Evolutionary conservation across 1,140 invertebrate genomes (phyloP), one percentile per base, ranked within the genome.

Genomic region (Zeugodacus cucurbitae): DNA sequence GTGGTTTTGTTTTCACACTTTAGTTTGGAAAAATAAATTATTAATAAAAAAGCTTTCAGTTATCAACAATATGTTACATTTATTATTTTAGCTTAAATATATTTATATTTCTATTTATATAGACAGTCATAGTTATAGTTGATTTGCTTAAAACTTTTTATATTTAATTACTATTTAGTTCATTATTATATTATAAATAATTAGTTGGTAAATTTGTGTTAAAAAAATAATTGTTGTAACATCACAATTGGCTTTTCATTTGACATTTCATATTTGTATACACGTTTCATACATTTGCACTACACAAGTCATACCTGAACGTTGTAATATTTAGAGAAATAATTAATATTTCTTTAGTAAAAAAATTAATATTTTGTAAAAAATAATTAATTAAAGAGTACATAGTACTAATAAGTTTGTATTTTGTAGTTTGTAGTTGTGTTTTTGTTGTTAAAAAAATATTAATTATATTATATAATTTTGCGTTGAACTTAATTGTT

Each of bases 211-310:
- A 67, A 44, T 44, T 78, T 78, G 20, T 78, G 37, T 78, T 78
- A 78, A 78, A 74, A 74, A 78, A 78, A 78, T 78, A 78, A 78
- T 44, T 78, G 70, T 78, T 78, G 37, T 44, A 78, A 78, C 70
- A 78, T 78, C 70, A 78, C 70, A 78, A 48, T 78, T 78, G 70
- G 70, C 70, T 78, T 78, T 78, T 78, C 70, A 44, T 78, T 78
- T 78, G 41, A 78, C 37, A 78, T 78, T 78, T 41, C 34, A 41
- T 34, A 7, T 74, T 74, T 74, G 67, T 74, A 74, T 74, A 37
- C 7, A 22, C 8, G 41, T 78, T 78, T 32, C 70, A 44, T 22
- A 37, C 70, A n/a, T 78, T 78, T 44, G 70, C 67, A 41, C 67
- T 74, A 41, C 67, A 37, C n/a, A 6, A 59, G 22, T 22, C 58